phyloP scores from a whole-genome alignment of 2,113 vertebrate genomes.

The Pseudolaguvia tuberculata region DNA sequence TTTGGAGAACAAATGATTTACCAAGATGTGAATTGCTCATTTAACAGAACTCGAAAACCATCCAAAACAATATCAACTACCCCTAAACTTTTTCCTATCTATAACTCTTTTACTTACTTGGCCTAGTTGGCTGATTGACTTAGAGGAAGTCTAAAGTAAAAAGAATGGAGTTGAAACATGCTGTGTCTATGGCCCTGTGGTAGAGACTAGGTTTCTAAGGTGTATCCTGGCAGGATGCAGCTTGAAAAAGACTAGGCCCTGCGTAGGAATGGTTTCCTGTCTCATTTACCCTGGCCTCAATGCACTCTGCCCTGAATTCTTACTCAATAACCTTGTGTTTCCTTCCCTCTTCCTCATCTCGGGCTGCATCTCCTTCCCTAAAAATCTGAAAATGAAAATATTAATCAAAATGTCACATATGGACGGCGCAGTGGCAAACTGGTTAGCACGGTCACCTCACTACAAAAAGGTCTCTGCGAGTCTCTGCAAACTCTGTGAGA shows the following conservation, averaged over 20 bases:
- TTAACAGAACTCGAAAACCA: conserved; percentile 52
- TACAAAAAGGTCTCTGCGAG: no score
- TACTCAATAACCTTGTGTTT: conserved; percentile 32
- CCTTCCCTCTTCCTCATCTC: conserved; percentile 19
- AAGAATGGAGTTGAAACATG: conserved; percentile 53
- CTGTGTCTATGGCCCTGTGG: conserved; percentile 19
- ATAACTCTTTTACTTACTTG: conserved; percentile 32
- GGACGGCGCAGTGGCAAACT: no score
- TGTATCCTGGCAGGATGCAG: conserved; percentile 67
- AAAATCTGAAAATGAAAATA: conserved; percentile 39
- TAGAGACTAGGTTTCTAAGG: conserved; percentile 49
- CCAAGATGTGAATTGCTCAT: conserved; percentile 4
- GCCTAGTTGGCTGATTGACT: conserved; percentile 59
- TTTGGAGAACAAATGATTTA: conserved; percentile 1
- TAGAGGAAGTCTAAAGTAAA: conserved; percentile 47
- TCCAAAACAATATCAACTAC: conserved; percentile 30
- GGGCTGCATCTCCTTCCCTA: conserved; percentile 50
- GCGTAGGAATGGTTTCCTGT: conserved; percentile 62
- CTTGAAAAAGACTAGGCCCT: conserved; percentile 67
- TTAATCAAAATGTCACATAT: no score
- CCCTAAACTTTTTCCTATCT: not conserved
- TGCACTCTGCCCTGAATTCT: not conserved
- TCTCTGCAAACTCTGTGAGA: no score
- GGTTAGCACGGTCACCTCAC: no score
- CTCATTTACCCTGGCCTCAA: conserved; percentile 2